Evolutionary conservation across 2,888 invertebrate genomes (phyloP), one percentile per base, ranked within the genome.

Genomic region (Dexiosoma caninum): DNA sequence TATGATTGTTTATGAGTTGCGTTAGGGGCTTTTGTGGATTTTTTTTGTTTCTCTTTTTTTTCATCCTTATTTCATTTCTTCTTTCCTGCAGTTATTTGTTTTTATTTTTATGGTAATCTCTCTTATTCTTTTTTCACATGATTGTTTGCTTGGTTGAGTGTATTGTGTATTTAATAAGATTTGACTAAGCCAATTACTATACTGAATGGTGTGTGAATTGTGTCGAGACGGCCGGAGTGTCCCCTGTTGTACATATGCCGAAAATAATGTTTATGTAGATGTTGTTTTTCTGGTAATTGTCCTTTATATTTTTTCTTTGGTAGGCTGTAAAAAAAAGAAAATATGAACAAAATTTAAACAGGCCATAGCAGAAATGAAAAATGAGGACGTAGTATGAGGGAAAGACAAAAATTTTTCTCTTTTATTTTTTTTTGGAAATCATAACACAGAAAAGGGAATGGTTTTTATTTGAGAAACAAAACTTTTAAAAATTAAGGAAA

Each of bases 151-250:
- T 67, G 42, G 3, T 37, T 59, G 21, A 66, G 53, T 69, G 40
- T 55, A 55, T 59, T 70, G 46, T 81, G 62, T 69, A 69, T 81
- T 80, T 83, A 82, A 83, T 83, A 78, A 72, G 83, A 82, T 81
- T 83, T 75, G 78, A 81, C 78, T 79, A 75, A 78, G 83, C 83
- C 81, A 83, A 83, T 83, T 83, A 83, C 75, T 72, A 78, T 69
- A 21, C 72, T 74, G 81, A 81, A 82, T 83, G 83, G 78, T 83
- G 81, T 83, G 83, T 80, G 83, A 83, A 83, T 83, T 82, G 80
- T 67, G 76, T 42, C 71, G 69, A 75, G 75, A 71, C 80, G 71
- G 70, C 19, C n/a, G 44, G 21, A 67, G 23, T 66, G 71, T 40
- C 72, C 77, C 64, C 69, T 57, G 51, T 60, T 57, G 80, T 59